A percentile compares a stretch with the other conserved stretches of the same genome.
These are phyloP conservation scores for Rhynchotus rufescens DNA, from an alignment of 2,797 vertebrate species.

Conservation along the genomic window DNA sequence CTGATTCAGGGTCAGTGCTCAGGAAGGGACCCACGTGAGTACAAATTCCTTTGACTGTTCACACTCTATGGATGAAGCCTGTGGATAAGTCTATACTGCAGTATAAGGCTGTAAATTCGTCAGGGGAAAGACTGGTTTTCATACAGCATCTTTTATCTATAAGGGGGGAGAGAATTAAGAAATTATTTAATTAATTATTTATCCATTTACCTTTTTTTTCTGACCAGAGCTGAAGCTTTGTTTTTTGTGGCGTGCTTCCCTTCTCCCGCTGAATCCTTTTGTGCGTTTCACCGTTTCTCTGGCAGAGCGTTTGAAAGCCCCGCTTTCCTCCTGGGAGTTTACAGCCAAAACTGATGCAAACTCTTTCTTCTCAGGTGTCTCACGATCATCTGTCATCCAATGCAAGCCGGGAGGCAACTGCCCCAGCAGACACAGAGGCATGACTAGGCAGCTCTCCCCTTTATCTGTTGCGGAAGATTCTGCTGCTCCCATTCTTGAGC, in stretches of 20 bases:
- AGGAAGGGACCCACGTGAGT: conserved; percentile 49
- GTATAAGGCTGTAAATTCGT: neutral
- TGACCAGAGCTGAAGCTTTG: conserved; percentile 28
- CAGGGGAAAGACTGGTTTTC: conserved; percentile 13
- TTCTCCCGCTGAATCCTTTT: neutral
- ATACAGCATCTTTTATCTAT: neutral
- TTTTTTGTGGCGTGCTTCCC: conserved; percentile 1
- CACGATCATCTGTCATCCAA: conserved; percentile 81
- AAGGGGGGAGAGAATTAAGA: conserved; percentile 49
- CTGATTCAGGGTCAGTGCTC: conserved; percentile 23
- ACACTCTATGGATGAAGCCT: neutral
- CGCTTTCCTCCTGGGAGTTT: conserved; percentile 35
- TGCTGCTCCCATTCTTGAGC: conserved; percentile 84
- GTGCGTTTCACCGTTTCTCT: conserved; percentile 34
- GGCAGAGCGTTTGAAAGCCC: conserved; percentile 37
- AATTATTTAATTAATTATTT: conserved; percentile 7
- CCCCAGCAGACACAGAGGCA: conserved; percentile 80
- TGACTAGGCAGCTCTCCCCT: conserved; percentile 82
- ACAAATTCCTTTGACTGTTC: conserved; percentile 30
- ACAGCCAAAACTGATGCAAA: conserved; percentile 70
- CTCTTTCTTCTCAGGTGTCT: conserved; percentile 83
- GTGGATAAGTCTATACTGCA: neutral
- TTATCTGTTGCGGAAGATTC: conserved; percentile 83
- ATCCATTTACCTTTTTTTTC: conserved; percentile 43
- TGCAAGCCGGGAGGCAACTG: conserved; percentile 85